Conservation (phyloP, 2,113 vertebrate species). For the Ptychochromis oligacanthus region DNA sequence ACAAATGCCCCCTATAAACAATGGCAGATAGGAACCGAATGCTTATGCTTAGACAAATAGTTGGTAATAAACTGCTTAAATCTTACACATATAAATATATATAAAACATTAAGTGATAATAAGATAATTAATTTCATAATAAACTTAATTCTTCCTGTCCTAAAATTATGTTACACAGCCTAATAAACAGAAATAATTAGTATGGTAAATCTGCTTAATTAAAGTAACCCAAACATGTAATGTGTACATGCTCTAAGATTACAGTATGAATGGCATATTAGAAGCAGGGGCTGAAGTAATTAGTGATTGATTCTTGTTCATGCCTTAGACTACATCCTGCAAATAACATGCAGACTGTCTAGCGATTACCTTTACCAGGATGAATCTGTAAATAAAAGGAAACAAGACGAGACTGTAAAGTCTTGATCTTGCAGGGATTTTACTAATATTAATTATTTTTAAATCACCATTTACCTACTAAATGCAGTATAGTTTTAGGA, state of each 20-base stretch:
- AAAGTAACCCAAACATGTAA: conserved; percentile 2
- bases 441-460: not conserved
- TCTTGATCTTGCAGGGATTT: not conserved
- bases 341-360: not conserved
- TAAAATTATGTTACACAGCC: not conserved
- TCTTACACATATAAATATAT: too few species aligned
- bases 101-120: too few species aligned
- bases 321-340: too few species aligned
- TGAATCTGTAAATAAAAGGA: not conserved
- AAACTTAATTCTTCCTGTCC: not conserved
- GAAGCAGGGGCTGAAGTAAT: not conserved
- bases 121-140: not conserved
- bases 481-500: not conserved
- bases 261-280: not conserved
- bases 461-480: not conserved
- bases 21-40: not conserved
- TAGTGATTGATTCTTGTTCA: not conserved
- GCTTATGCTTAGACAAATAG: not conserved
- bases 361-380: not conserved
- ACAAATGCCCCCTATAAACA: not conserved
- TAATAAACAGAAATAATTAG: not conserved
- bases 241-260: conserved; percentile 1
- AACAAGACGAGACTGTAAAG: not conserved
- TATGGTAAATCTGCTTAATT: not conserved
- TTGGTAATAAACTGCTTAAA: not conserved